These are phyloP conservation scores for Pediacus dermestoides DNA, from an alignment of 2,888 invertebrate species.

Conservation along the genomic window DNA sequence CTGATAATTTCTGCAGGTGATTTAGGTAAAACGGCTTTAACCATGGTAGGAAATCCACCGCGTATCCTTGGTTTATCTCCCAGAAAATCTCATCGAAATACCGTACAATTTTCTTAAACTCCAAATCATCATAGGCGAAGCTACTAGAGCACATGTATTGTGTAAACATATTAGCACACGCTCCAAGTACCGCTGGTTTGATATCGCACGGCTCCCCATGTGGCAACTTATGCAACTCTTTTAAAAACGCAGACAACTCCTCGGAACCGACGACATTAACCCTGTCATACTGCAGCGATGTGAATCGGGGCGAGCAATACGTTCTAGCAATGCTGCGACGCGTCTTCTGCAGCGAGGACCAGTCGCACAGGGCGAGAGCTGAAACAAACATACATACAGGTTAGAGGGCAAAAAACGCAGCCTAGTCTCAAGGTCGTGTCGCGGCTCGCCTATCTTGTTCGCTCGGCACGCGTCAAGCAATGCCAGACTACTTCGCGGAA, in stretches of 20 bases:
- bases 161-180: slow-evolving; percentile 81
- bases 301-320: slow-evolving; percentile 76
- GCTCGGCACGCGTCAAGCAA: slow-evolving; percentile 34
- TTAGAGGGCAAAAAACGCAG: slow-evolving; percentile 35
- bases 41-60: slow-evolving; percentile 83
- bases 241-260: slow-evolving; percentile 62
- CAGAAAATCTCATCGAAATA: slow-evolving; percentile 83
- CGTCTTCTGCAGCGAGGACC: slow-evolving; percentile 78
- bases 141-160: slow-evolving; percentile 82
- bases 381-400: slow-evolving; percentile 44
- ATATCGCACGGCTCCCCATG: slow-evolving; percentile 54
- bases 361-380: slow-evolving; percentile 85
- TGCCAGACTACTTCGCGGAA: slow-evolving; percentile 33
- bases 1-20: slow-evolving; percentile 64
- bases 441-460: slow-evolving; percentile 26
- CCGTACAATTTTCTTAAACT: slow-evolving; percentile 65
- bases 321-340: slow-evolving; percentile 73
- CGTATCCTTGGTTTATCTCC: slow-evolving; percentile 88
- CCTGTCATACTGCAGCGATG: slow-evolving; percentile 66
- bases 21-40: slow-evolving; percentile 67
- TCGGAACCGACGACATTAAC: slow-evolving; percentile 68
- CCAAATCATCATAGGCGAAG: slow-evolving; percentile 65
- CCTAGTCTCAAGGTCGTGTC: slow-evolving; percentile 37
- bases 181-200: slow-evolving; percentile 68
- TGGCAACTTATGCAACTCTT: slow-evolving; percentile 53